Percentiles rank a stretch among this genome's conserved stretches.
Evolutionary conservation across 2,113 vertebrate species (phyloP).

Genomic region (Peromyscus californicus): DNA sequence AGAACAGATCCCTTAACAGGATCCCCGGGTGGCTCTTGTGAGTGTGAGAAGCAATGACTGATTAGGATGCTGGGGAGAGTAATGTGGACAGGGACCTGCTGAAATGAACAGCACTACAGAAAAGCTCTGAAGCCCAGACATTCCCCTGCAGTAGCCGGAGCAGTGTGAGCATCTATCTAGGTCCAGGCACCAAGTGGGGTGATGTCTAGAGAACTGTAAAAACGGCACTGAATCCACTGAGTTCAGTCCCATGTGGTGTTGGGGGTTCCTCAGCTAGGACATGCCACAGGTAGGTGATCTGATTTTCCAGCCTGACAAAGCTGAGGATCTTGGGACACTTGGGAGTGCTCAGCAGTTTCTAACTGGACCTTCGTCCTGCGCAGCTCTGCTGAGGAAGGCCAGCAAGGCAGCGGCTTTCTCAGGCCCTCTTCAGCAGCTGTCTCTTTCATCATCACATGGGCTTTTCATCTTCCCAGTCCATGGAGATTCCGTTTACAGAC

Average conservation of each 20-base stretch:
- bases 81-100: accelerated
- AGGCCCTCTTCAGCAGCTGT: background rate
- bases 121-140: background rate
- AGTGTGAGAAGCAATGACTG: background rate
- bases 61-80: background rate
- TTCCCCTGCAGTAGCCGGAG: background rate
- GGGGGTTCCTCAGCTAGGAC: background rate
- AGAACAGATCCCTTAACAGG: background rate
- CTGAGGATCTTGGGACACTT: accelerated
- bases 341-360: background rate
- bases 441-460: background rate
- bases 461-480: constrained; percentile 41
- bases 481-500: background rate
- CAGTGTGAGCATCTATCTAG: background rate
- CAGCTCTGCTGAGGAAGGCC: background rate
- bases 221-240: too few relatives aligned
- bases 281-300: background rate
- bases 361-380: background rate
- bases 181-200: background rate
- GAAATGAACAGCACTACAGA: accelerated
- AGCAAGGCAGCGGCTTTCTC: accelerated
- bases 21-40: too few relatives aligned
- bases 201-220: background rate
- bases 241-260: background rate
- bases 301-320: background rate